Conservation (phyloP, 2,113 vertebrate species). For the Lepus europaeus region DNA sequence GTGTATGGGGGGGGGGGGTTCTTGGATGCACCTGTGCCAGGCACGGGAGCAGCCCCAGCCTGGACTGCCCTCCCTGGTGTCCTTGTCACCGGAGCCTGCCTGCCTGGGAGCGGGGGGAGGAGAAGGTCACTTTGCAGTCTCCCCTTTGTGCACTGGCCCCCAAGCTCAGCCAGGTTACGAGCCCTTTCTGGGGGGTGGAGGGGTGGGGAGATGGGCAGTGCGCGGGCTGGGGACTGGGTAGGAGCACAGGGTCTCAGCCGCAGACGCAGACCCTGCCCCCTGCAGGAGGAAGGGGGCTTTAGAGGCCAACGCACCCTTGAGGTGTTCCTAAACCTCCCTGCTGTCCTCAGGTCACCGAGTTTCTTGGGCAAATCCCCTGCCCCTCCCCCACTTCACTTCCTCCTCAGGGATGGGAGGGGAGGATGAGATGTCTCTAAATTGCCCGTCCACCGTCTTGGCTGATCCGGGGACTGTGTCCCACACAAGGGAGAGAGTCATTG, state of each 20-base stretch:
- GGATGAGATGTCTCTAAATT: rapidly evolving
- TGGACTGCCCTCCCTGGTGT: not conserved
- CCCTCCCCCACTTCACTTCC: not conserved
- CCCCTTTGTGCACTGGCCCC: conserved; percentile 15
- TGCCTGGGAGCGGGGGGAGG: conserved; percentile 70
- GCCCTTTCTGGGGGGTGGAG: not conserved
- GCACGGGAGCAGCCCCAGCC: not conserved
- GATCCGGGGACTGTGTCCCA: not conserved
- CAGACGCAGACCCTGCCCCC: rapidly evolving
- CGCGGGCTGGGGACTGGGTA: not conserved
- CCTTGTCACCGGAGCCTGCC: conserved; percentile 79
- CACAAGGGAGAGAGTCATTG: not conserved
- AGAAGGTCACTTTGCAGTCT: conserved; percentile 87
- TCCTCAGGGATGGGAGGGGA: not conserved
- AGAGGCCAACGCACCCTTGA: not conserved
- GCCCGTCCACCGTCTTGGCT: not conserved
- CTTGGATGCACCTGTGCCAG: conserved; percentile 49
- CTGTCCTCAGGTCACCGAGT: not conserved
- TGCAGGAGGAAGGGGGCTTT: not conserved
- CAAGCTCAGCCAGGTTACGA: not conserved
- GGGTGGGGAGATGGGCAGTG: not conserved
- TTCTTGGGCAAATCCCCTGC: not conserved
- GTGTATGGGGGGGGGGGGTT: not conserved
- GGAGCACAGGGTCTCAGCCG: not conserved
- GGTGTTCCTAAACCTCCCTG: not conserved